Conservation (phyloP, 2,888 invertebrate species). For the Arctia plantaginis region DNA sequence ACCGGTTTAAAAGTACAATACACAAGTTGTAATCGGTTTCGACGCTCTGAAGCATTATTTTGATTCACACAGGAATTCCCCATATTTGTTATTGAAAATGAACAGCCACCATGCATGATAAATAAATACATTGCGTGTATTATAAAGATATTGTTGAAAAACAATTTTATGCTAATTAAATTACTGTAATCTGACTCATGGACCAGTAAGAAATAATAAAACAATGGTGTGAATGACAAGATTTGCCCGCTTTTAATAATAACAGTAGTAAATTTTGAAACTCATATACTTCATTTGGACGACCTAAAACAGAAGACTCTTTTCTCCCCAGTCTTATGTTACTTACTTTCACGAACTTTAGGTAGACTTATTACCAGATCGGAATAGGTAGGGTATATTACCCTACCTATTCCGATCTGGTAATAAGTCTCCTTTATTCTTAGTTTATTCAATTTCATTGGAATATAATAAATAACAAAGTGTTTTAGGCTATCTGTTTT, state of each 20-base stretch:
- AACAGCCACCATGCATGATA: neutral
- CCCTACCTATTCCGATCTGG: too few relatives aligned
- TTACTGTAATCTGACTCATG: constrained; percentile 2
- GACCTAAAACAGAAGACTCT: neutral
- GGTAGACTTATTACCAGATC: too few relatives aligned
- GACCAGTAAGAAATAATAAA: neutral
- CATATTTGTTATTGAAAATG: constrained; percentile 7
- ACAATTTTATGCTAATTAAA: neutral
- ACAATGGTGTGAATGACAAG: neutral
- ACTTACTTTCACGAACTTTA: too few relatives aligned
- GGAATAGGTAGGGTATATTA: too few relatives aligned
- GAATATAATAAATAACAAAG: too few relatives aligned
- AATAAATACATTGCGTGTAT: neutral
- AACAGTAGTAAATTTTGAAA: neutral
- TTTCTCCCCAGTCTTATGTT: too few relatives aligned
- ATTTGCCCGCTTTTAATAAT: neutral
- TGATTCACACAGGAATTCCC: constrained; percentile 8
- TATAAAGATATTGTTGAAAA: constrained; percentile 7
- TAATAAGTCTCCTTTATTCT: too few relatives aligned
- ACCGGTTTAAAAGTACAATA: neutral
- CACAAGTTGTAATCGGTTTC: neutral
- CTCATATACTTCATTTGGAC: neutral
- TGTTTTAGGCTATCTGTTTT: too few relatives aligned
- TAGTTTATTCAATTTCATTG: too few relatives aligned
- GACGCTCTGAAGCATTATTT: neutral